Evolutionary conservation across 2,113 vertebrate species (phyloP).

Genomic region (Cariama cristata): DNA sequence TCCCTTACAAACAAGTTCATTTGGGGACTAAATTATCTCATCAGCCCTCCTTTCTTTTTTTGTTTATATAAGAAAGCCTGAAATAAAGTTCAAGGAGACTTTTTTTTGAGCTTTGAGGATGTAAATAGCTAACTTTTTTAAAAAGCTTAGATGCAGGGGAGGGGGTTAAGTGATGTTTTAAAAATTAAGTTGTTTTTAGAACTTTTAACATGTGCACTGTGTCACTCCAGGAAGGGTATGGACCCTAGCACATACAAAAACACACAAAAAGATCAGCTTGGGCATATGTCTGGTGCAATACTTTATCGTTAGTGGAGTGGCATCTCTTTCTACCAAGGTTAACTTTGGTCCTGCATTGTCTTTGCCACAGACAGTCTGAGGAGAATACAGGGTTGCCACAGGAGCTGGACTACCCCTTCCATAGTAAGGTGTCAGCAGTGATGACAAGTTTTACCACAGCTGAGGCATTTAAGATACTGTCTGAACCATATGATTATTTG

Average conservation of each 20-base stretch:
- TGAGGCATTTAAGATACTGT: neutral
- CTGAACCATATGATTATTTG: neutral
- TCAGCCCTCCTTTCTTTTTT: neutral
- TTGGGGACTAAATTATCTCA: neutral
- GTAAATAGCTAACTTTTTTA: neutral
- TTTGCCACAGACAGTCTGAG: neutral
- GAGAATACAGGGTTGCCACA: neutral
- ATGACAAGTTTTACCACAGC: neutral
- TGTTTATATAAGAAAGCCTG: conserved; percentile 41
- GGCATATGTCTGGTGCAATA: neutral
- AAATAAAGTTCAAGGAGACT: conserved; percentile 42
- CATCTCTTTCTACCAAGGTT: neutral
- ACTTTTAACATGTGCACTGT: neutral
- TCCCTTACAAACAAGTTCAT: conserved; percentile 1
- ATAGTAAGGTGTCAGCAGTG: neutral
- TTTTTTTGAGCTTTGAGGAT: conserved; percentile 30
- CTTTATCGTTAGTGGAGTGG: neutral
- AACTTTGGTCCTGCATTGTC: neutral
- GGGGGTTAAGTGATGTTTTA: neutral
- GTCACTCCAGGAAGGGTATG: neutral
- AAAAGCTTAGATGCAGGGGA: neutral
- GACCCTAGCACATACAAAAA: neutral
- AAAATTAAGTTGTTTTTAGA: conserved; percentile 32
- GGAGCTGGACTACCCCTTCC: neutral
- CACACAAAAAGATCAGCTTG: neutral